Base-by-base conservation (phyloP, 2,113 vertebrate species). In the Ursus arctos region DNA sequence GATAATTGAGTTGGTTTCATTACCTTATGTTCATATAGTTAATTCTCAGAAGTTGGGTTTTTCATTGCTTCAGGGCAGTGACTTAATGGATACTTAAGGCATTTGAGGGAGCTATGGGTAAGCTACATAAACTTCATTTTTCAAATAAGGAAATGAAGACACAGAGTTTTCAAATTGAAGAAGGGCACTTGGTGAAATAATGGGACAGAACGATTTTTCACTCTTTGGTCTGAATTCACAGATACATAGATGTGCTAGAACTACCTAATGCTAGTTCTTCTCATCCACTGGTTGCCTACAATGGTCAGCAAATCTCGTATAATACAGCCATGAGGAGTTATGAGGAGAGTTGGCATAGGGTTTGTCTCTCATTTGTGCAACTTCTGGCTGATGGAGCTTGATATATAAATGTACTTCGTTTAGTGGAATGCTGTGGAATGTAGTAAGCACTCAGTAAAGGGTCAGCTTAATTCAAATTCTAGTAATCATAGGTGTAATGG, bases 1-100 rank as follows among this genome's bases (percentile, higher is more conserved):
- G 97, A 80, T 97, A 97, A 98, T 98, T 98, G 94, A 98, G 69
- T 96, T 97, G 97, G 92, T 84, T 84, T 53, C 94, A 95, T 96
- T 98, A 91, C 77, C 95, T 97, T 97, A 86, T 97, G 97, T 94
- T 97, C 95, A 88, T 97, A 95, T 63, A 93, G 76, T 94, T 96
- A 96, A 90, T 91, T 97, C 77, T 97, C 91, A 97, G 88, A 97
- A 95, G 67, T 80, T 98, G 51, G 7, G 24, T 55, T 72, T 97
- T 93, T 98, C 97, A 94, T 97, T 95, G 86, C 53, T 93, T 90
- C 96, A 74, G 69, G 96, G 86, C 53, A 84, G 47, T 88, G 88
- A 61, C 79, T 96, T 97, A 98, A 97, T 81, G 94, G 97, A 71
- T 74, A 89, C 94, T 96, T 91, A 89, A 91, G 94, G 6, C 36